These are phyloP conservation scores for Electrophaes corylata DNA, from an alignment of 2,888 invertebrate genomes.

Conservation along the genomic window DNA sequence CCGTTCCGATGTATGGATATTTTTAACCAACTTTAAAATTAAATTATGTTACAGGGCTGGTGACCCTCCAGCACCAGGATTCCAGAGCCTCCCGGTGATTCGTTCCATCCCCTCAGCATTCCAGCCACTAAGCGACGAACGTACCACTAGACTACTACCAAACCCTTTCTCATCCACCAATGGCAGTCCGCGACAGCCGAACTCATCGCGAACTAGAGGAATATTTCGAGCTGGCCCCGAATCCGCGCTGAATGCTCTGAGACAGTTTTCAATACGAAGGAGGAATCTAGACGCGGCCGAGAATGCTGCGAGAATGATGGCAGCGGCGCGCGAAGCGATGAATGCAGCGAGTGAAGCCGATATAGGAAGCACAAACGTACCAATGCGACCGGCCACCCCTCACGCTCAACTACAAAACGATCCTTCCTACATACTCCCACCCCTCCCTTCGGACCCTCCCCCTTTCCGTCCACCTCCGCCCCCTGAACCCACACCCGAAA, in stretches of 20 bases:
- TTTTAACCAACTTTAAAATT: not conserved
- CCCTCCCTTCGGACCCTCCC: conserved; percentile 30
- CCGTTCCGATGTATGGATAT: not conserved
- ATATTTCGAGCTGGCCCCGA: conserved; percentile 38
- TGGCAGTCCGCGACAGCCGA: conserved; percentile 40
- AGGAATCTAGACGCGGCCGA: conserved; percentile 50
- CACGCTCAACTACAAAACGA: conserved; percentile 13
- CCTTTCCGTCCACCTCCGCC: conserved; percentile 40
- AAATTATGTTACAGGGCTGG: conserved; percentile 12
- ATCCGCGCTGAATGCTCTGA: conserved; percentile 36
- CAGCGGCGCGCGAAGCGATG: not conserved
- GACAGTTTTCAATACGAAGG: conserved; percentile 51
- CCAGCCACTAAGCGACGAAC: conserved; percentile 68
- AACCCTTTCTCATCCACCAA: conserved; percentile 68
- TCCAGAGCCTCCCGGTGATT: conserved; percentile 41
- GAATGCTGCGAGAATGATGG: conserved; percentile 7
- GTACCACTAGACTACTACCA: conserved; percentile 63
- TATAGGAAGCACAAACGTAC: not conserved
- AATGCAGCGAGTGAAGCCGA: not conserved
- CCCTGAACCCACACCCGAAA: conserved; percentile 37
- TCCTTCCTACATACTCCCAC: conserved; percentile 28
- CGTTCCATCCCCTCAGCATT: conserved; percentile 74
- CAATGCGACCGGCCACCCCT: not conserved
- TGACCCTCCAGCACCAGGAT: conserved; percentile 10
- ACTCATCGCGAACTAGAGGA: conserved; percentile 67